Base-by-base conservation (phyloP, 2,113 vertebrate genomes). In the Callipepla squamata region DNA sequence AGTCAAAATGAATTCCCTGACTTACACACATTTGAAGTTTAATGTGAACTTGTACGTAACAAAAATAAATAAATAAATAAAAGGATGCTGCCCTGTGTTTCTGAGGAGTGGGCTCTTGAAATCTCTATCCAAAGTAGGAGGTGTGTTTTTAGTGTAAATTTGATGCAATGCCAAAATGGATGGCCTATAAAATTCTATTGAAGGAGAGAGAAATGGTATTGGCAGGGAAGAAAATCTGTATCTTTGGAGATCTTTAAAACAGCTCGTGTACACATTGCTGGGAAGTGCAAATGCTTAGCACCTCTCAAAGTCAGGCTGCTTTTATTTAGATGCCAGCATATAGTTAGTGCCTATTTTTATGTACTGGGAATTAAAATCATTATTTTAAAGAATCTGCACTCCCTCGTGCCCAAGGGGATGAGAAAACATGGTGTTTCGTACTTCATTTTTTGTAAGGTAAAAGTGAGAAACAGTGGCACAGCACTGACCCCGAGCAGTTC, bases 251-350 rank as follows among this genome's bases (percentile, higher is more conserved):
- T 95, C 89, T 96, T 96, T 94, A 82, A 92, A 96, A 96, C 96
- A 96, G 89, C 95, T 96, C 92, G 36, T 68, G 90, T 96, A 89
- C 95, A 92, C 91, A 89, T 94, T 96, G 94, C 90, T 96, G 83
- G 91, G 92, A 96, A 89, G 95, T 96, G 94, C 94, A 95, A 96
- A 95, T 89, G 70, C 91, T 96, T 96, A 94, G 89, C 96, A 96
- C 92, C 92, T 96, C 89, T 96, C 94, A 96, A 93, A 96, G 89
- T 94, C 96, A 96, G 86, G 91, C 94, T 96, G 96, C 96, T 96
- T 96, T 96, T 96, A 94, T 93, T 96, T 92, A 86, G 93, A 94
- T 96, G 96, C 92, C 96, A 95, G 80, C 92, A 92, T 79, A 79
- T 42, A 96, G 78, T 93, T 94, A 95, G 92, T 69, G 84, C 74